phyloP scores from a whole-genome alignment of 2,888 invertebrate species.

The Leuctra nigra region DNA sequence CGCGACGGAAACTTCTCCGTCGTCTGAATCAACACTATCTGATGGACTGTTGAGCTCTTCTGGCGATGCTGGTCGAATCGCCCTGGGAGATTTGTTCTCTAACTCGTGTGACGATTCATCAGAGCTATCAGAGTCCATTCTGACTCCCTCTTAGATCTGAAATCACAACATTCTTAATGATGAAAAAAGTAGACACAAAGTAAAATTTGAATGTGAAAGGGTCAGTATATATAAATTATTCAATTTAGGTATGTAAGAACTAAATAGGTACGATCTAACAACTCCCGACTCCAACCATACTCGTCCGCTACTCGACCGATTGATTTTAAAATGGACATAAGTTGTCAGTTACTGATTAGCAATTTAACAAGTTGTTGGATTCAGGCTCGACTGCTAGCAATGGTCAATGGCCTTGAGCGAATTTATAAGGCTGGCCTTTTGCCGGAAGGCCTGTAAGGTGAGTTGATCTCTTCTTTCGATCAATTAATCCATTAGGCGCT shows the following conservation, averaged over 20 bases:
- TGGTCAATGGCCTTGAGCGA: not conserved
- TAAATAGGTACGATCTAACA: not conserved
- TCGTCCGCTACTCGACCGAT: not conserved
- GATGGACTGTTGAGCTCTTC: slow-evolving; percentile 3
- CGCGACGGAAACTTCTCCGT: slow-evolving; percentile 2
- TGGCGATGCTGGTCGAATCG: not conserved
- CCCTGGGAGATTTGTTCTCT: slow-evolving; percentile 5
- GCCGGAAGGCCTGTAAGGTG: not conserved
- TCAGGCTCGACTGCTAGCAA: too few relatives aligned
- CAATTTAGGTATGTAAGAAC: not conserved
- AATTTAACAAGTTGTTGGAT: not conserved
- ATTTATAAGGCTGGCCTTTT: not conserved
- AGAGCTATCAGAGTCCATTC: slow-evolving; percentile 29
- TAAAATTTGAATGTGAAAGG: too few relatives aligned
- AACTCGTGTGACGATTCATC: slow-evolving; percentile 21
- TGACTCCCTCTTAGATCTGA: slow-evolving; percentile 17
- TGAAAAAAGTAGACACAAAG: too few relatives aligned
- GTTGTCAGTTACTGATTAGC: not conserved
- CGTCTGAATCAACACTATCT: slow-evolving; percentile 8
- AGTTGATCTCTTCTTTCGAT: slow-evolving; percentile 21
- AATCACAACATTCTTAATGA: not conserved
- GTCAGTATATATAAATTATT: too few relatives aligned
- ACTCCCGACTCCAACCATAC: not conserved
- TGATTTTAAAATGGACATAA: not conserved
- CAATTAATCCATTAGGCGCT: slow-evolving; percentile 22